Evolutionary conservation across 2,888 invertebrate genomes (phyloP).

Genomic region (Marasmarcha lunaedactyla): DNA sequence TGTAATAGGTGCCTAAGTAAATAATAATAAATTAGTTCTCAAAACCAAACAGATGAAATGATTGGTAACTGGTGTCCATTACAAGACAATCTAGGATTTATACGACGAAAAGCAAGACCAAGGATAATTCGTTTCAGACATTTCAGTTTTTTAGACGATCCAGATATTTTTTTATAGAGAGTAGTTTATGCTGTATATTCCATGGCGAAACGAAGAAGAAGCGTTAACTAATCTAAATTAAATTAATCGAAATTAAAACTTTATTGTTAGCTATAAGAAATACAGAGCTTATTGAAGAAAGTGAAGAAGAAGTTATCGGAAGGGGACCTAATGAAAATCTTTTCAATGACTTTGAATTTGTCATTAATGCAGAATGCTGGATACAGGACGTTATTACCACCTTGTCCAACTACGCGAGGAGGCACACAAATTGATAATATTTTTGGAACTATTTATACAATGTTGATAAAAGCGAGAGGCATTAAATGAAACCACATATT

Average conservation of each 20-base stretch:
- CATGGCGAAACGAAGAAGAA: conserved; percentile 9
- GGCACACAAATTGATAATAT: too few relatives aligned
- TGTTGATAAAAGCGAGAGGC: too few relatives aligned
- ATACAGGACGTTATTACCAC: too few relatives aligned
- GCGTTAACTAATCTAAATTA: conserved; percentile 10
- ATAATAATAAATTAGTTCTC: too few relatives aligned
- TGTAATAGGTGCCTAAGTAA: too few relatives aligned
- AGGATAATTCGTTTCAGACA: conserved; percentile 12
- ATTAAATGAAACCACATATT: too few relatives aligned
- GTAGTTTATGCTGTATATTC: conserved; percentile 8
- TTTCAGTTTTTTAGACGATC: conserved; percentile 5
- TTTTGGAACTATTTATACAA: too few relatives aligned
- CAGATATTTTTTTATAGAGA: conserved; percentile 10
- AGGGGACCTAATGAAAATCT: not conserved
- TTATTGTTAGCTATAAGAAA: conserved; percentile 17
- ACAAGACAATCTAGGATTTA: conserved; percentile 7
- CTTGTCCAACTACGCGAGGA: too few relatives aligned
- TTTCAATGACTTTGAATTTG: conserved; percentile 8
- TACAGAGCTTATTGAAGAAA: conserved; percentile 5
- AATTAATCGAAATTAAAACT: conserved; percentile 16
- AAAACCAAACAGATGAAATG: not conserved
- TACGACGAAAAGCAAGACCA: conserved; percentile 6
- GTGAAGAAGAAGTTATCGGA: conserved; percentile 3
- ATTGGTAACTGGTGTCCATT: conserved; percentile 7
- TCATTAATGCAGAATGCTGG: too few relatives aligned